Evolutionary conservation across 2,888 invertebrate genomes (phyloP).

Genomic region (Nematopogon swammerdamellus): DNA sequence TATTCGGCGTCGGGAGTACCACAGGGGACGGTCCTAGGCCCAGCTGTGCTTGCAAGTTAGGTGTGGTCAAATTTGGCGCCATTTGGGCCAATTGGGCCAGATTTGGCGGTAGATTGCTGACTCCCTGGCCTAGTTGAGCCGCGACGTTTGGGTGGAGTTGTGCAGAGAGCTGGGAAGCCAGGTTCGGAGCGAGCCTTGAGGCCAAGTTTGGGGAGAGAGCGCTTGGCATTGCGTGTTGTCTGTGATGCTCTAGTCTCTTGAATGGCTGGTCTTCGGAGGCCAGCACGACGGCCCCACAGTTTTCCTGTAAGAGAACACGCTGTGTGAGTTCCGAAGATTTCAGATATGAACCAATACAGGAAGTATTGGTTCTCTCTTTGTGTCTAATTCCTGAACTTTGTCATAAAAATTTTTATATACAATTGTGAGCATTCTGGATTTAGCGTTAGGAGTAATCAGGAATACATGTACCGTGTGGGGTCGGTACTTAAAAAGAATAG

Average conservation of each 20-base stretch:
- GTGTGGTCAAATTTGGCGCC: constrained; percentile 39
- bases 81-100: constrained; percentile 47
- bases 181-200: constrained; percentile 55
- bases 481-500: too few relatives aligned
- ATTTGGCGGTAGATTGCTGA: constrained; percentile 40
- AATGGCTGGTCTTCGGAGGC: constrained; percentile 74
- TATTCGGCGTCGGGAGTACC: constrained; percentile 26
- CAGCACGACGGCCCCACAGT: constrained; percentile 74
- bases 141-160: constrained; percentile 50
- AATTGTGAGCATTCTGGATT: too few relatives aligned
- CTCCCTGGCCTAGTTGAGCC: constrained; percentile 44
- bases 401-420: too few relatives aligned
- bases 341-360: too few relatives aligned
- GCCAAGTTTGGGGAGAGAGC: constrained; percentile 59
- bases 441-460: too few relatives aligned
- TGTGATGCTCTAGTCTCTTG: constrained; percentile 79
- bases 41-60: constrained; percentile 42
- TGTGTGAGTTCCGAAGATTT: too few relatives aligned
- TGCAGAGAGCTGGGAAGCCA: constrained; percentile 44
- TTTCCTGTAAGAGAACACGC: constrained; percentile 53
- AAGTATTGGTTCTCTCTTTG: too few relatives aligned
- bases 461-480: too few relatives aligned
- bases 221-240: constrained; percentile 74
- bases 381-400: too few relatives aligned
- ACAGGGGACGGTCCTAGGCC: constrained; percentile 36